Percentiles rank a stretch among this genome's conserved stretches.
phyloP scores from a whole-genome alignment of 2,113 vertebrate genomes.

The Oxyura jamaicensis region DNA sequence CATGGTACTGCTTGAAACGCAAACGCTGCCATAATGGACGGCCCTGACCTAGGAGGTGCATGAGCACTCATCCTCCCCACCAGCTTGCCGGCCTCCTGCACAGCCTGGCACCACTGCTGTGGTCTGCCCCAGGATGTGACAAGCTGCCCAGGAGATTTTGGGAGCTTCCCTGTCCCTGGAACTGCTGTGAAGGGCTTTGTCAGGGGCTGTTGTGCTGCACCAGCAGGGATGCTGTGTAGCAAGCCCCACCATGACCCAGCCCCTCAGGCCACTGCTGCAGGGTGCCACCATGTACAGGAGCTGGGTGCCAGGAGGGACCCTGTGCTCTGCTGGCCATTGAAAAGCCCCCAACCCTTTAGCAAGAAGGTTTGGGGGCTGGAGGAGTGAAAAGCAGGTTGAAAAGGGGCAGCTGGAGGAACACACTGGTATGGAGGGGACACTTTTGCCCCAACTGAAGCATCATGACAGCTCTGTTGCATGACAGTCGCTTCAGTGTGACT shows the following conservation, averaged over 20 bases:
- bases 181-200: neutral
- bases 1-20: neutral
- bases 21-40: neutral
- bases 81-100: neutral
- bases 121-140: neutral
- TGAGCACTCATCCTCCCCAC: neutral
- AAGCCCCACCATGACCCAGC: neutral
- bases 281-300: fast-evolving
- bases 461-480: no score
- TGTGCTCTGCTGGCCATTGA: neutral
- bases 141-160: neutral
- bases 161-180: neutral
- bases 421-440: neutral
- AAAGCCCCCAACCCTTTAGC: neutral
- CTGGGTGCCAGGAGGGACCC: neutral
- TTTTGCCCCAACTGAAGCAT: no score
- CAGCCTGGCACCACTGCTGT: fast-evolving
- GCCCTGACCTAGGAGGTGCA: neutral
- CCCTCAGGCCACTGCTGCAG: fast-evolving
- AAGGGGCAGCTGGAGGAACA: neutral
- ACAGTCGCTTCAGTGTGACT: no score
- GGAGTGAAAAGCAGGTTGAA: neutral
- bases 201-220: neutral
- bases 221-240: fast-evolving
- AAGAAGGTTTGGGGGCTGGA: fast-evolving